phyloP scores from a whole-genome alignment of 2,888 invertebrate species.

The Xiphydria camelus region DNA sequence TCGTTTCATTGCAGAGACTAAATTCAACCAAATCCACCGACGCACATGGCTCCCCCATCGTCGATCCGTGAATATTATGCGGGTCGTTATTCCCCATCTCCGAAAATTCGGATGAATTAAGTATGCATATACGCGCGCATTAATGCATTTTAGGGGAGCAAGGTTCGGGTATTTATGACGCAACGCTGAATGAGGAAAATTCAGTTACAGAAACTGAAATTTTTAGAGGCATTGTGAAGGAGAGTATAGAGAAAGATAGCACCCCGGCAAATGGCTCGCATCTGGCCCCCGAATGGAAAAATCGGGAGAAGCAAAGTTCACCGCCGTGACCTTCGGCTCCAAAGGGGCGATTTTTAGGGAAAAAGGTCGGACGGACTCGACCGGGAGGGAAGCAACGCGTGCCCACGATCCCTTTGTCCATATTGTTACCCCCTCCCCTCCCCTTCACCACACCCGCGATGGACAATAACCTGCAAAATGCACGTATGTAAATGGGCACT shows the following conservation, averaged over 20 bases:
- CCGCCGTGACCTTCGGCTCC: constrained; percentile 44
- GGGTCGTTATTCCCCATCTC: too few relatives aligned
- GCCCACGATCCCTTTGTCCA: constrained; percentile 21
- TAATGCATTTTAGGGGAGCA: constrained; percentile 46
- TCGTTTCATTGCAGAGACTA: too few relatives aligned
- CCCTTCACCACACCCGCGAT: constrained; percentile 13
- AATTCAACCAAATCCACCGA: too few relatives aligned
- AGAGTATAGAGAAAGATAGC: constrained; percentile 21
- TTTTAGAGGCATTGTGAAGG: constrained; percentile 42
- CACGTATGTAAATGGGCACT: constrained; percentile 42
- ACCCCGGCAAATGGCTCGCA: constrained; percentile 36
- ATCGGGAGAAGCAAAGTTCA: constrained; percentile 30
- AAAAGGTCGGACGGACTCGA: constrained; percentile 39
- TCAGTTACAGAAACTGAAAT: constrained; percentile 47
- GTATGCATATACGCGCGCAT: constrained; percentile 50
- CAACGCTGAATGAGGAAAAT: too few relatives aligned
- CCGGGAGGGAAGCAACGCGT: constrained; percentile 14
- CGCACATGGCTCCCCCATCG: too few relatives aligned
- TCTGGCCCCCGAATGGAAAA: constrained; percentile 26
- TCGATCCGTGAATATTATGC: too few relatives aligned
- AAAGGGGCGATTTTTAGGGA: constrained; percentile 41
- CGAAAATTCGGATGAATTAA: constrained; percentile 55
- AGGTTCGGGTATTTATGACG: constrained; percentile 15
- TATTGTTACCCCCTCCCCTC: constrained; percentile 36
- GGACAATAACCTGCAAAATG: constrained; percentile 52